Evolutionary conservation across 2,888 invertebrate species (phyloP).

Genomic region (Neoscelio sp.): DNA sequence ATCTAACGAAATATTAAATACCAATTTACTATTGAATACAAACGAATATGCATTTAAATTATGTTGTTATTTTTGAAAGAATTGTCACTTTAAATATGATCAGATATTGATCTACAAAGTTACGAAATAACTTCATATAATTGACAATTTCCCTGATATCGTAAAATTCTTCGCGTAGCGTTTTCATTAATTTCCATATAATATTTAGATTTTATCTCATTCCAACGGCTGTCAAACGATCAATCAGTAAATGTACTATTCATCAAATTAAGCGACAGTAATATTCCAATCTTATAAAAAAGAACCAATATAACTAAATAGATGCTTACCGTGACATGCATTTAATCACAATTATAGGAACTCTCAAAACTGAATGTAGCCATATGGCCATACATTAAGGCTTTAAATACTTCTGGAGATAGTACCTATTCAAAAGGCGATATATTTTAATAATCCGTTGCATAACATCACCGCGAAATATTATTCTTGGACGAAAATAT

Average conservation of each 20-base stretch:
- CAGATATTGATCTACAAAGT: too few relatives aligned
- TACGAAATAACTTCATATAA: not conserved
- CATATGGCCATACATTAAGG: slow-evolving; percentile 54
- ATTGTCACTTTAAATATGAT: too few relatives aligned
- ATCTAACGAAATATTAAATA: not conserved
- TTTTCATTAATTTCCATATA: slow-evolving; percentile 4
- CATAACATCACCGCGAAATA: slow-evolving; percentile 28
- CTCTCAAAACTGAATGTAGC: slow-evolving; percentile 42
- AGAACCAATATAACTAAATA: slow-evolving; percentile 28
- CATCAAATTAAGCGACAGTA: slow-evolving; percentile 14
- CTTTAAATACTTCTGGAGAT: slow-evolving; percentile 49
- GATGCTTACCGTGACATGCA: slow-evolving; percentile 39
- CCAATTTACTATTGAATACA: too few relatives aligned
- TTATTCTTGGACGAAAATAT: slow-evolving; percentile 38
- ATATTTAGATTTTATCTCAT: slow-evolving; percentile 10
- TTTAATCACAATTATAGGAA: slow-evolving; percentile 38
- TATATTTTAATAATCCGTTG: slow-evolving; percentile 52
- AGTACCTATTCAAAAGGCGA: slow-evolving; percentile 32
- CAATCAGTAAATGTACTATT: not conserved
- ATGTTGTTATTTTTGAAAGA: not conserved
- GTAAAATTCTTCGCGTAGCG: not conserved
- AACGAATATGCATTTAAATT: too few relatives aligned
- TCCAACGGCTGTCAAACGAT: slow-evolving; percentile 27
- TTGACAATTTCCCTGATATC: not conserved
- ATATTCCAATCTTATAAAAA: not conserved